Conservation (phyloP, 2,888 invertebrate species). For the Norana najaformis region DNA sequence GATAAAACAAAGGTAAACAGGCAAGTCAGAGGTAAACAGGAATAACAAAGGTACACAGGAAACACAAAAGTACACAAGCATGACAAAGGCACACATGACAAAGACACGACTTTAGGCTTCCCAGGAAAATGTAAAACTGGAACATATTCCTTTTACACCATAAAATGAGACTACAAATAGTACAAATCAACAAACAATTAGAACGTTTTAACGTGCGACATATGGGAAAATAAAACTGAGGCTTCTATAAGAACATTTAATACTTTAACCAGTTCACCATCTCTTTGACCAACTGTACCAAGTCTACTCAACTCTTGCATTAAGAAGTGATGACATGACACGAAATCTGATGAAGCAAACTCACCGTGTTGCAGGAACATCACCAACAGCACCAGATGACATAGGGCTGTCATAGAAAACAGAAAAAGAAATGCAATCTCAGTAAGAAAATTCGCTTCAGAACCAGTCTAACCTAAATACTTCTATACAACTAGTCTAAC, state of each 20-base stretch:
- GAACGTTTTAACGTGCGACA: neutral
- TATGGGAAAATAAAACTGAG: neutral
- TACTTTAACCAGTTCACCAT: neutral
- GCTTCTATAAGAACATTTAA: neutral
- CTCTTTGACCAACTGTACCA: neutral
- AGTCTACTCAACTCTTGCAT: neutral
- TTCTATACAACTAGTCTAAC: too few relatives aligned
- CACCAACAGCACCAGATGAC: slow-evolving; percentile 17
- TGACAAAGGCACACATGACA: too few relatives aligned
- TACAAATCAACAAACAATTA: neutral
- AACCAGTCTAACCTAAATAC: too few relatives aligned
- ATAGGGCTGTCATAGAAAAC: neutral
- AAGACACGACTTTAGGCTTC: too few relatives aligned
- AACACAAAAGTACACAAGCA: too few relatives aligned
- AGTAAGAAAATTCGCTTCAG: neutral
- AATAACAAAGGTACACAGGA: neutral
- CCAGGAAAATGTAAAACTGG: too few relatives aligned
- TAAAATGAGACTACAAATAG: neutral
- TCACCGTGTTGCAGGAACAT: slow-evolving; percentile 17
- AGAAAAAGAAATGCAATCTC: neutral
- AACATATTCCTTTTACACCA: too few relatives aligned
- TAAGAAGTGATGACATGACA: neutral
- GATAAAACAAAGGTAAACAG: neutral
- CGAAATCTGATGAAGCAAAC: neutral
- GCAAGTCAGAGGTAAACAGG: too few relatives aligned